Evolutionary conservation across 2,797 vertebrate species (phyloP), one percentile per base, ranked within the genome.

Genomic region (Knipowitschia caucasica): DNA sequence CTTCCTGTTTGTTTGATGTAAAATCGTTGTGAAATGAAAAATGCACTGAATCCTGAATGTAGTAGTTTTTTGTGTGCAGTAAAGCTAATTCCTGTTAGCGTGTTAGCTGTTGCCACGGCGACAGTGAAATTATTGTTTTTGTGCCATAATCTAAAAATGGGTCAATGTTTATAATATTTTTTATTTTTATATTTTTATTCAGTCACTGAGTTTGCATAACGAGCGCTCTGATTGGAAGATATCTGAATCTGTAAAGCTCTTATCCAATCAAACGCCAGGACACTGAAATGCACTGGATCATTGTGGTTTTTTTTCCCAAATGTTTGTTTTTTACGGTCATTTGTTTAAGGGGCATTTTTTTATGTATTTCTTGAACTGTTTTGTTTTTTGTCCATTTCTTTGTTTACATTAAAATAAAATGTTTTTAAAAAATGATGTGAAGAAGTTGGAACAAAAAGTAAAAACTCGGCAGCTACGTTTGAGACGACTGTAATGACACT

Each of bases 401-500:
- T 2, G 59, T 81, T 71, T 71, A 77, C 17, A 36, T 36, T 15
- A 6, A 4, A 78, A 53, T 72, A 81, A 84, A 77, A 56, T 64
- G 81, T 77, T 76, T 81, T 79, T 17, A 49, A 77, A 77, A 54
- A 73, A 80, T 84, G 75, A 59, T 66, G 82, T 79, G 80, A 82
- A 80, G 80, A 80, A 59, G 65, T 69, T 78, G 65, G 78, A 83
- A 82, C 55, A 76, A 81, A 75, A 70, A 59, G 70, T 77, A 64
- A 73, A 77, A 73, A 86, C 86, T 88, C 81, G 91, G 91, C 91
- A 92, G 91, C 91, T 92, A 92, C 83, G 81, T 84, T 84, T 73
- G 85, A 90, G 86, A 92, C 89, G 89, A 90, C 89, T 91, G 89
- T 90, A 89, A 85, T 80, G n/a, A n/a, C 78, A 86, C 71, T 74